Percentiles rank a stretch among this genome's conserved stretches.
These are phyloP conservation scores for Nasonia oneida DNA, from an alignment of 2,888 invertebrate genomes.

Conservation along the genomic window DNA sequence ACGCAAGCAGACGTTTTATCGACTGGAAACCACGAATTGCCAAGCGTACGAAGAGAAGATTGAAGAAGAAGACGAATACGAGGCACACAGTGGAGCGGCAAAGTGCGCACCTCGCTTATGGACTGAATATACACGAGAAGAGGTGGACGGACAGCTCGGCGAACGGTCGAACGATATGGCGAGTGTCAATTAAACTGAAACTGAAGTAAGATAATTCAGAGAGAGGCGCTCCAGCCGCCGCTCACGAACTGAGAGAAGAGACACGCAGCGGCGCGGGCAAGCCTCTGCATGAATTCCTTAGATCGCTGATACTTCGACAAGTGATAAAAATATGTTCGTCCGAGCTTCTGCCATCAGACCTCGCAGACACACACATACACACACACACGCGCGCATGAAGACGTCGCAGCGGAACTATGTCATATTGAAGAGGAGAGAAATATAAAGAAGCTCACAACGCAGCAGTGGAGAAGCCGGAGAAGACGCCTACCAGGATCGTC, in stretches of 20 bases:
- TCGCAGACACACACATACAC: neutral
- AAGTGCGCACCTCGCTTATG: slow-evolving; percentile 36
- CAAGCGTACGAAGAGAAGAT: neutral
- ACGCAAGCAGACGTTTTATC: neutral
- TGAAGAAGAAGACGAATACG: neutral
- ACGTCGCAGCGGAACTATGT: slow-evolving; percentile 37
- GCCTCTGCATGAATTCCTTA: slow-evolving; percentile 33
- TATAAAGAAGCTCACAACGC: neutral
- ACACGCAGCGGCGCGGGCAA: slow-evolving; percentile 16
- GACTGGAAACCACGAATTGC: neutral
- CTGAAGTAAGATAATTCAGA: slow-evolving; percentile 30
- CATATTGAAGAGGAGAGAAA: slow-evolving; percentile 47
- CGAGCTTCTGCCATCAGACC: slow-evolving; percentile 13
- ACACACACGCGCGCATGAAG: neutral
- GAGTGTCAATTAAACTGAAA: slow-evolving; percentile 59
- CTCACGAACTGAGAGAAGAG: neutral
- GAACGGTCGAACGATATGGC: slow-evolving; percentile 50
- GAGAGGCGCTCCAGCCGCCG: slow-evolving; percentile 16
- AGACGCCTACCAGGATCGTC: slow-evolving; percentile 16
- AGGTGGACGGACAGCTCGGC: neutral
- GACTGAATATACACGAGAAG: neutral
- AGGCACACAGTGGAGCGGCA: slow-evolving; percentile 31
- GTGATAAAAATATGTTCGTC: slow-evolving; percentile 51
- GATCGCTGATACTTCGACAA: slow-evolving; percentile 55
- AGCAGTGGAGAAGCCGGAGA: slow-evolving; percentile 33